Evolutionary conservation across 2,888 invertebrate species (phyloP).

Genomic region (Spodoptera picta): DNA sequence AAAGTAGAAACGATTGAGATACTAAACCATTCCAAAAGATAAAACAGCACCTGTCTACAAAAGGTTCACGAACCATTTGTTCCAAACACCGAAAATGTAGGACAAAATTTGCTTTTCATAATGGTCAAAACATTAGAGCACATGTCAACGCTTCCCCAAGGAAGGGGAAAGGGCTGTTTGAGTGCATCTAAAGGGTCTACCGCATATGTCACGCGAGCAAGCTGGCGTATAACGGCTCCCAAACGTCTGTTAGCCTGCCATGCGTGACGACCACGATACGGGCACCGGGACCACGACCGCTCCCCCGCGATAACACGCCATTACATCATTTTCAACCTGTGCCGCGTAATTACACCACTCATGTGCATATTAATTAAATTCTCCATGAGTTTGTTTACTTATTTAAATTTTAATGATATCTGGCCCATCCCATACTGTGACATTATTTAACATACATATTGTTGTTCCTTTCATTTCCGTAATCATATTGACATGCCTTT

Average conservation of each 20-base stretch:
- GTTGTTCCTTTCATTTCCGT: not conserved
- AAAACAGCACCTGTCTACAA: not conserved
- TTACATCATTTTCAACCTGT: constrained; percentile 61
- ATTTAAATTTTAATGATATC: constrained; percentile 26
- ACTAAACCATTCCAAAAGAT: constrained; percentile 4
- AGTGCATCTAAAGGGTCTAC: constrained; percentile 24
- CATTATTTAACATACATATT: not conserved
- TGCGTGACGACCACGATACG: constrained; percentile 59
- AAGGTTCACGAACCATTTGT: constrained; percentile 22
- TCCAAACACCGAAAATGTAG: constrained; percentile 15
- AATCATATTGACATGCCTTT: constrained; percentile 1
- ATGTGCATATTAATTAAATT: constrained; percentile 39
- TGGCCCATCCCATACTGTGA: not conserved
- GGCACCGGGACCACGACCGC: constrained; percentile 43
- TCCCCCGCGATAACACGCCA: constrained; percentile 60
- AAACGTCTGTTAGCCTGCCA: constrained; percentile 59
- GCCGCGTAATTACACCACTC: constrained; percentile 45
- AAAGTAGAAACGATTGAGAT: constrained; percentile 14
- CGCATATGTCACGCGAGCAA: constrained; percentile 59
- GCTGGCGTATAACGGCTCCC: constrained; percentile 70
- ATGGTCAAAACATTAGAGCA: constrained; percentile 30
- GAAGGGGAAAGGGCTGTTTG: constrained; percentile 19
- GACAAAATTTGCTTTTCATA: constrained; percentile 13
- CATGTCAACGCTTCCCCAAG: constrained; percentile 15
- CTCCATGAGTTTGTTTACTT: constrained; percentile 21